phyloP scores from a whole-genome alignment of 2,113 vertebrate species.

The Dendrocopos noguchii region DNA sequence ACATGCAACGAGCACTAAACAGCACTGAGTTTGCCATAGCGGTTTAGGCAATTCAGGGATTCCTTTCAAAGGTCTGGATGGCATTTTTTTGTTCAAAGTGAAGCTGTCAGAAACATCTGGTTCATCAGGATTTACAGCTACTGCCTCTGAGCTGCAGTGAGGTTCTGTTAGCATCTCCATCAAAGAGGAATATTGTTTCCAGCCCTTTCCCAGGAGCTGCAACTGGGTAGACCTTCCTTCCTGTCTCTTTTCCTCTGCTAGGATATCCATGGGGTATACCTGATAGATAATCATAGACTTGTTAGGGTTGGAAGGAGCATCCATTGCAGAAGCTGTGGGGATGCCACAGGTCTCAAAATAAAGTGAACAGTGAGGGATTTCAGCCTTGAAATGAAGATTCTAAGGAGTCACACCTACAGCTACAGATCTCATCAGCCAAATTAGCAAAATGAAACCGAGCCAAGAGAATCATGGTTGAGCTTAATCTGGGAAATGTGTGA shows the following conservation, averaged over 20 bases:
- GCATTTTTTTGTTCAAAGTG: background rate
- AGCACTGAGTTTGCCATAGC: background rate
- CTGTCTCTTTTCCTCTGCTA: background rate
- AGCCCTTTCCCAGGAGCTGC: background rate
- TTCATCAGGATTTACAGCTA: background rate
- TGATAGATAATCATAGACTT: background rate
- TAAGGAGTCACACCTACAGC: background rate
- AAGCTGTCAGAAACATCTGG: conserved; percentile 19
- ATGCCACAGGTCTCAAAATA: background rate
- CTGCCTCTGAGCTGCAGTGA: background rate
- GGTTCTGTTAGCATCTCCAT: background rate
- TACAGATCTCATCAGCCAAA: background rate
- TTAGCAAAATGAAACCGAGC: background rate
- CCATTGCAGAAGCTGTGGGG: background rate
- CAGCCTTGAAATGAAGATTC: background rate
- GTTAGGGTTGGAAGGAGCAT: too few relatives aligned
- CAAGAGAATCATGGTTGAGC: background rate
- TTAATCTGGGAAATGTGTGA: background rate
- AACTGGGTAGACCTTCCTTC: background rate
- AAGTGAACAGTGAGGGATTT: background rate
- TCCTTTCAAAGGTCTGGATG: background rate
- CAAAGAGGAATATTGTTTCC: background rate
- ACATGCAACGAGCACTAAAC: background rate
- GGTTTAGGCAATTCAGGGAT: background rate
- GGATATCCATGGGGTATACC: background rate